Base-by-base conservation (phyloP, 2,113 vertebrate genomes). In the Tychaedon coryphoeus region DNA sequence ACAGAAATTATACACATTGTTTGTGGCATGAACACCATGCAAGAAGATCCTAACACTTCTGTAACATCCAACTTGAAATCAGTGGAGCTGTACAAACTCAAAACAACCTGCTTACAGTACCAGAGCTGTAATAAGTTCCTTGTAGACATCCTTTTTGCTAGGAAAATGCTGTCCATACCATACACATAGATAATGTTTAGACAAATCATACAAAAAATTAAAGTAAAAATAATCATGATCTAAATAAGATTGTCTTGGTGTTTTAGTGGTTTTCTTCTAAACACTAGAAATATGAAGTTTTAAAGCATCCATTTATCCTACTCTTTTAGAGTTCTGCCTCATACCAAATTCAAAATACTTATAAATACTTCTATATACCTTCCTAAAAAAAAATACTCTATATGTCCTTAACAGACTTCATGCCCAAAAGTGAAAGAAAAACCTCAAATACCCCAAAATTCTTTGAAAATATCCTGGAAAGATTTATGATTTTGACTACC, bases 371-470 rank as follows among this genome's bases (percentile, higher is more conserved):
- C 23, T 28, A 12, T 34, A 10, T 23, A 54, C 1, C 47, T 72
- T 64, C 18, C 10, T 76, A 64, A 42, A 29, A 47, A 47, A 78
- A 90, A 86, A 47, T 43, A 5, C 1, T n/a, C 17, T 38, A 3
- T 7, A 18, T 17, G 6, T 38, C 9, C 34, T 47, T 62, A n/a
- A 38, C 2, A 34, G 13, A 64, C 36, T 14, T 4, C 19, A 31
- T 43, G 9, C 14, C 2, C 6, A 47, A 42, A 88, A 45, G 6
- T n/a, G 20, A 51, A 75, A 54, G 24, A 47, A 67, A 66, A 76
- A 43, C 3, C 1, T 1, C 4, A 74, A 57, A n/a, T 24, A 19
- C 1, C 16, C 14, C 1, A 72, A 56, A 56, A 34, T 47, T 71
- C 2, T 43, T 76, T 17, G 3, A 45, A 77, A 78, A 58, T 5